Percentiles rank a stretch among this genome's conserved stretches.
Conservation (phyloP, 2,888 invertebrate genomes). For the Napeogenes sylphis region DNA sequence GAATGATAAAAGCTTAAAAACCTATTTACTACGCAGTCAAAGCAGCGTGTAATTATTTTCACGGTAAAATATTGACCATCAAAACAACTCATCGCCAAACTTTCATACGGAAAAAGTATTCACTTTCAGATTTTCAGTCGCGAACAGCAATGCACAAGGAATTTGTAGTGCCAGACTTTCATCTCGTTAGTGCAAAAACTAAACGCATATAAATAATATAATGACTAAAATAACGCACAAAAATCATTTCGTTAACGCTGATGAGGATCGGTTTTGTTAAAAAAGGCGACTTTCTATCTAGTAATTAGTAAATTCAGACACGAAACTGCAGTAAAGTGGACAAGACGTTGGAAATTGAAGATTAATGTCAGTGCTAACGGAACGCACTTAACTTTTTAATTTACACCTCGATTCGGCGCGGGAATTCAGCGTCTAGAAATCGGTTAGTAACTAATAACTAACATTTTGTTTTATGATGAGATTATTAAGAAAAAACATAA, state of each 20-base stretch:
- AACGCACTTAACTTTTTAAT: constrained; percentile 37
- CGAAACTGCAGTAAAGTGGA: constrained; percentile 57
- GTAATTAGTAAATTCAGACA: constrained; percentile 73
- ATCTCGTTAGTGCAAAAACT: constrained; percentile 65
- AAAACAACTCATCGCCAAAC: constrained; percentile 17
- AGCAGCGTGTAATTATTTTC: constrained; percentile 39
- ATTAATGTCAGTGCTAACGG: constrained; percentile 37
- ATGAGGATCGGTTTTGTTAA: constrained; percentile 49
- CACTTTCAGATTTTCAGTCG: constrained; percentile 30
- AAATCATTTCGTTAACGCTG: constrained; percentile 52
- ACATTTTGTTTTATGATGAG: no score
- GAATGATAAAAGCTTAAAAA: no score
- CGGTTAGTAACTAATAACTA: not conserved
- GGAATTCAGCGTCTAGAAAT: constrained; percentile 31
- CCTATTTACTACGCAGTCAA: constrained; percentile 29
- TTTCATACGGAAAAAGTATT: constrained; percentile 34
- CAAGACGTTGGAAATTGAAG: constrained; percentile 40
- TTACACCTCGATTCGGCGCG: constrained; percentile 30
- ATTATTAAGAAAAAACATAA: no score
- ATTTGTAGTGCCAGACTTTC: constrained; percentile 64
- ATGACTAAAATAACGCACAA: constrained; percentile 52
- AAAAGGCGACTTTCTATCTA: constrained; percentile 65
- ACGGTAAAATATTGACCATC: constrained; percentile 12
- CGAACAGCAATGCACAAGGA: constrained; percentile 49
- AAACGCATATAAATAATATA: constrained; percentile 52